Conservation (phyloP, 2,113 vertebrate species). For the Sialia sialis region DNA sequence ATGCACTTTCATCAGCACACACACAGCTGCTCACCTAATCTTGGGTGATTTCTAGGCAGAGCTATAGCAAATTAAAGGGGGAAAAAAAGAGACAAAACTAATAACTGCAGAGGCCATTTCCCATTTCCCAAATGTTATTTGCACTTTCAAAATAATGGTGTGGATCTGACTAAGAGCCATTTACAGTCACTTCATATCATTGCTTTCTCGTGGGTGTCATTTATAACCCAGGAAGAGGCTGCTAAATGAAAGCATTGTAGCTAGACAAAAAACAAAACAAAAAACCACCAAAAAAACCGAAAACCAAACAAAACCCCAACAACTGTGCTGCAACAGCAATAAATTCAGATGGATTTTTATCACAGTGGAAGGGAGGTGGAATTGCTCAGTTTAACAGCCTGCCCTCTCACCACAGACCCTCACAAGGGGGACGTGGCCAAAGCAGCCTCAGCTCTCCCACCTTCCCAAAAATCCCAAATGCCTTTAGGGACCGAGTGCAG, state of each 20-base stretch:
- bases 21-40: neutral
- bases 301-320: no score
- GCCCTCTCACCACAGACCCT: neutral
- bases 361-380: neutral
- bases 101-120: neutral
- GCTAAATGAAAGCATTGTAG: neutral
- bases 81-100: neutral
- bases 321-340: neutral
- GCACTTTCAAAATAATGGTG: neutral
- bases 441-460: neutral
- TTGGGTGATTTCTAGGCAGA: neutral
- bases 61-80: neutral
- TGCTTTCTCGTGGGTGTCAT: neutral
- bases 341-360: neutral
- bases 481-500: neutral
- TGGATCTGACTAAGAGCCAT: neutral
- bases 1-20: neutral
- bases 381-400: neutral
- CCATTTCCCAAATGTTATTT: neutral
- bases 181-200: neutral
- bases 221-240: neutral
- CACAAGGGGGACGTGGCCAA: neutral
- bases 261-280: neutral
- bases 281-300: no score
- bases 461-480: neutral